Evolutionary conservation across 1,140 invertebrate species (phyloP).

Genomic region (Drosophila trapezifrons): DNA sequence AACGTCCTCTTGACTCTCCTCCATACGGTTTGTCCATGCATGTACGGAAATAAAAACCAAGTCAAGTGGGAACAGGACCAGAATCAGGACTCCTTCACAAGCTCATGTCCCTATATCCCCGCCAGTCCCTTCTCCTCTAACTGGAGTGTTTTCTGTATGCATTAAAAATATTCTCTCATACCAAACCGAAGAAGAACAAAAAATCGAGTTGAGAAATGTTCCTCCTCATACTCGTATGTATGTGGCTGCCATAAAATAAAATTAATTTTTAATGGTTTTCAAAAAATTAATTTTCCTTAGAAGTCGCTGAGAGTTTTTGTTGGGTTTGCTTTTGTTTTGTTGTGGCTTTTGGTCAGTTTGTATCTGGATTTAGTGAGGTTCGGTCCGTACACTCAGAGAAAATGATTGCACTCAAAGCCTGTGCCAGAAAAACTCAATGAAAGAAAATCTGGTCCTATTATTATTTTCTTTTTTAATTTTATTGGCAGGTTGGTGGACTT

Average conservation of each 20-base stretch:
- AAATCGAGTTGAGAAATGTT: constrained; percentile 10
- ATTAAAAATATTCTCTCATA: constrained; percentile 74
- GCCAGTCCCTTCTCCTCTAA: constrained; percentile 5
- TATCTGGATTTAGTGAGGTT: background rate
- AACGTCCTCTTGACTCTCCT: background rate
- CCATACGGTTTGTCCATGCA: constrained; percentile 6
- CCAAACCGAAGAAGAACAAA: constrained; percentile 36
- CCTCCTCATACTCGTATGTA: constrained; percentile 47
- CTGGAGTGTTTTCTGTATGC: constrained; percentile 69
- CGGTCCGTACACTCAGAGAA: constrained; percentile 9
- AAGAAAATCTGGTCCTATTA: fast-evolving
- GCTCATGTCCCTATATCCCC: constrained; percentile 6
- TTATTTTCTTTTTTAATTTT: background rate
- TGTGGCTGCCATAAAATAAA: constrained; percentile 66
- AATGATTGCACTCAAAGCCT: no score
- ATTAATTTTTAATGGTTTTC: constrained; percentile 81
- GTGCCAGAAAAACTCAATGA: no score
- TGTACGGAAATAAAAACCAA: constrained; percentile 66
- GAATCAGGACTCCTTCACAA: constrained; percentile 47
- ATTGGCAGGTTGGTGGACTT: background rate
- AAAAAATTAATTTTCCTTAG: constrained; percentile 80
- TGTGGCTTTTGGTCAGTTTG: constrained; percentile 24
- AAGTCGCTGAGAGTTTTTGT: constrained; percentile 55
- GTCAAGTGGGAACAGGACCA: constrained; percentile 66
- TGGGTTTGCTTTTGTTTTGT: constrained; percentile 34